Percentiles rank a stretch among this genome's conserved stretches.
Evolutionary conservation across 2,113 vertebrate genomes (phyloP).

Genomic region (Salvator merianae): DNA sequence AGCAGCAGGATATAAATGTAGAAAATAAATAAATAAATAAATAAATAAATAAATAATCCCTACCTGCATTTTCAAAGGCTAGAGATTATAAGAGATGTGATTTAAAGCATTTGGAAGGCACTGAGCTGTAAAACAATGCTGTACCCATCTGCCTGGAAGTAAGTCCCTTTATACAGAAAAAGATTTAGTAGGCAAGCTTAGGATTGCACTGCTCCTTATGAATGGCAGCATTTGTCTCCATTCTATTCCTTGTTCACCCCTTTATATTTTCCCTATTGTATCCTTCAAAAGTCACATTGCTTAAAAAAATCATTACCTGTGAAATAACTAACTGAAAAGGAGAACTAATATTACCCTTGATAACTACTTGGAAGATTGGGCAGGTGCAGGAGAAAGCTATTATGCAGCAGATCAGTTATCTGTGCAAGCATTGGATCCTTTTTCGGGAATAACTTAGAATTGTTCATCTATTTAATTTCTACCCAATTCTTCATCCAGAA

Average conservation of each 20-base stretch:
- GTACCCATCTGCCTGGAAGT: neutral
- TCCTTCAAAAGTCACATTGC: neutral
- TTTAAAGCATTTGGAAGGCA: too few species aligned
- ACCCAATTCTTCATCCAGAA: neutral
- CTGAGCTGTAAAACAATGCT: neutral
- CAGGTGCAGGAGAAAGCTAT: neutral
- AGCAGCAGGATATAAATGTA: too few species aligned
- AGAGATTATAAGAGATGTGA: too few species aligned
- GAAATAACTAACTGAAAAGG: neutral
- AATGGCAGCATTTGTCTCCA: neutral
- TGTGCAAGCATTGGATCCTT: neutral
- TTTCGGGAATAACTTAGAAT: neutral
- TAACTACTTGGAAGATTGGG: too few species aligned
- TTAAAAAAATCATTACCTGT: neutral
- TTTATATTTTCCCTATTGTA: too few species aligned
- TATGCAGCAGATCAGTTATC: neutral
- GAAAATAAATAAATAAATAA: too few species aligned
- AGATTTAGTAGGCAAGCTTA: neutral
- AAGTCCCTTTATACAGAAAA: neutral
- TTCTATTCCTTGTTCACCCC: neutral
- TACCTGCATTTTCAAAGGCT: too few species aligned
- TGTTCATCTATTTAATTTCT: neutral
- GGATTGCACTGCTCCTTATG: neutral
- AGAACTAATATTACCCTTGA: neutral
- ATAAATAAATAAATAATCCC: too few species aligned